Evolutionary conservation across 2,888 invertebrate species (phyloP), one percentile per base, ranked within the genome.

Genomic region (Lumbricus terrestris): DNA sequence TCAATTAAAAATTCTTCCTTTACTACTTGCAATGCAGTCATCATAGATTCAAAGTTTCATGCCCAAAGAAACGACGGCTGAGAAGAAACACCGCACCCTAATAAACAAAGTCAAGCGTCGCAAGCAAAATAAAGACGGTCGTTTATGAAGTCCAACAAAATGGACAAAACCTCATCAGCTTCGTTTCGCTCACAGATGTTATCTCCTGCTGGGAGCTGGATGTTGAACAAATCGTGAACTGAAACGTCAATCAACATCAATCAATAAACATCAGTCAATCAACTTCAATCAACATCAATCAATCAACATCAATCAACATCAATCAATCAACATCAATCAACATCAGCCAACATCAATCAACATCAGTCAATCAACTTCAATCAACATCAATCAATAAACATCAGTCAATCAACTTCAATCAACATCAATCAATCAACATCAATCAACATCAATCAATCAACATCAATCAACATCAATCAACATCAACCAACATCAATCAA

Each of bases 101-200:
- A n/a, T n/a, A 69, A 69, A n/a, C 69, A 69, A 69, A 69, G 69
- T 69, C 69, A 69, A 69, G 69, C n/a, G 69, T n/a, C n/a, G 69
- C n/a, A 69, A 69, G 69, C 69, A 69, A 69, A 69, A 69, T 69
- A 69, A 69, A 69, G 29, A 69, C 69, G 1, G 69, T 23, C 13
- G 69, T n/a, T n/a, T n/a, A 69, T 69, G 69, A 69, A 69, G 69
- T 69, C 69, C 69, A 69, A 69, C n/a, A n/a, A 69, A 69, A 20
- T 23, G 23, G 23, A 47, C 47, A 69, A n/a, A 29, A n/a, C 8
- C 13, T 29, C 69, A 69, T 29, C 11, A n/a, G n/a, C 69, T 69
- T n/a, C 29, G 69, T n/a, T 69, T 69, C 29, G 69, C 69, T 69
- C 69, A n/a, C 69, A n/a, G 29, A 69, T 29, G 69, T 69, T 69